These are phyloP conservation scores for Ataeniobius toweri DNA, from an alignment of 2,797 vertebrate species.

Conservation along the genomic window DNA sequence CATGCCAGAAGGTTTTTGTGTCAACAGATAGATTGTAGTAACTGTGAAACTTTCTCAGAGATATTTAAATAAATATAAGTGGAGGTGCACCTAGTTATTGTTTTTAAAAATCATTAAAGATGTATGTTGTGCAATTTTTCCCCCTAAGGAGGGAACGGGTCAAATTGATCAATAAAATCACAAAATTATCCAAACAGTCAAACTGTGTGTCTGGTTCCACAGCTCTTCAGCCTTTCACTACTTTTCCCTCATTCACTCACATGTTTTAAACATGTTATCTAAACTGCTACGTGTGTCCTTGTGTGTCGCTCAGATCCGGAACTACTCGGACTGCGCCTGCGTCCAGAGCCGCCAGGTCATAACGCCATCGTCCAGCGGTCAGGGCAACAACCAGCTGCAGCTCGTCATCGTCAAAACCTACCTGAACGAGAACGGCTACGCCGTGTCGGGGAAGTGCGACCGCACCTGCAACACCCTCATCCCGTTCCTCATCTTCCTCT, in stretches of 20 bases:
- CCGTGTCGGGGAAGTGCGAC: slow-evolving; percentile 92
- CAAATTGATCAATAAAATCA: neutral
- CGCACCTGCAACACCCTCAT: slow-evolving; percentile 94
- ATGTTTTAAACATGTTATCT: neutral
- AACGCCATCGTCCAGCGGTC: slow-evolving; percentile 87
- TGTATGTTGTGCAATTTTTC: too few relatives aligned
- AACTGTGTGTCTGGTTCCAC: neutral
- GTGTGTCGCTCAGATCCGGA: slow-evolving; percentile 81
- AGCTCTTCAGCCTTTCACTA: neutral
- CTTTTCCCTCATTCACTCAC: too few relatives aligned
- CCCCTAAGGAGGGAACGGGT: too few relatives aligned
- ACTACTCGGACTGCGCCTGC: slow-evolving; percentile 95
- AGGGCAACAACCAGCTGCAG: slow-evolving; percentile 88
- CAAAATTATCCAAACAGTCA: neutral
- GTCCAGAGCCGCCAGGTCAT: slow-evolving; percentile 97
- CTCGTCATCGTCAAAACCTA: slow-evolving; percentile 97
- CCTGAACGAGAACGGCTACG: slow-evolving; percentile 93
- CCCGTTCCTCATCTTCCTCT: slow-evolving; percentile 95
- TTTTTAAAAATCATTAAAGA: too few relatives aligned
- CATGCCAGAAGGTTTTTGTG: neutral
- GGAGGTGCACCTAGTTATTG: too few relatives aligned
- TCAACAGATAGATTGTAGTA: neutral
- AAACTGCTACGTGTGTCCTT: neutral
- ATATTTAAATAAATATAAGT: neutral
- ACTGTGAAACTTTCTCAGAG: neutral